Evolutionary conservation across 2,888 invertebrate species (phyloP), one percentile per base, ranked within the genome.

Genomic region (Polyommatus icarus): DNA sequence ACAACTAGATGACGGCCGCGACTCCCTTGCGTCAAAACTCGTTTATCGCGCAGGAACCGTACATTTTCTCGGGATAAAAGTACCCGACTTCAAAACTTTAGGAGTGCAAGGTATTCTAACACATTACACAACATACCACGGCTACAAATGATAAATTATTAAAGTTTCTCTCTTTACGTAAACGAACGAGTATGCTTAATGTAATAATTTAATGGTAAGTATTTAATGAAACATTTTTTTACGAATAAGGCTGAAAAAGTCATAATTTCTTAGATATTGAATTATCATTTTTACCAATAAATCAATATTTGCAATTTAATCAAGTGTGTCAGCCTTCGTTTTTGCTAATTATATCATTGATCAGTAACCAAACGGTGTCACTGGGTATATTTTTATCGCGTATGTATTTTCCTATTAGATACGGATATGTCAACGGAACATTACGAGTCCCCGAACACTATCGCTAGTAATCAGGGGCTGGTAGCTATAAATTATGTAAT

Each of bases 241-340:
- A 40, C 20, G 0, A n/a, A 10, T 8, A 36, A 20, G 29, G 20
- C 4, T 2, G 15, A 5, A 50, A 46, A 40, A 46, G 20, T 73
- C 3, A 75, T 40, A 18, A 10, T 75, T 50, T 75, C 50, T 24
- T 15, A 15, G 4, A 54, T 50, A 32, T 67, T 32, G 15, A 67
- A 18, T 67, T 32, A 67, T 67, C 67, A 2, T 32, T 67, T 67
- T 67, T 67, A 67, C 29, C 5, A 32, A 29, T 29, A 67, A 67
- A 61, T 24, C 20, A 32, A 32, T 29, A 67, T 29, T 12, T 32
- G 29, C 32, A 67, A 32, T 15, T 32, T 67, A 67, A 67, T 67
- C 67, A 67, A 67, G 29, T 67, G 67, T 67, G 29, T 18, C 67
- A 32, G 15, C 29, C 67, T 29, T 67, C 67, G 29, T 67, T 67